These are phyloP conservation scores for Tetramorium parvispinum DNA, from an alignment of 1,140 invertebrate species.

Conservation along the genomic window DNA sequence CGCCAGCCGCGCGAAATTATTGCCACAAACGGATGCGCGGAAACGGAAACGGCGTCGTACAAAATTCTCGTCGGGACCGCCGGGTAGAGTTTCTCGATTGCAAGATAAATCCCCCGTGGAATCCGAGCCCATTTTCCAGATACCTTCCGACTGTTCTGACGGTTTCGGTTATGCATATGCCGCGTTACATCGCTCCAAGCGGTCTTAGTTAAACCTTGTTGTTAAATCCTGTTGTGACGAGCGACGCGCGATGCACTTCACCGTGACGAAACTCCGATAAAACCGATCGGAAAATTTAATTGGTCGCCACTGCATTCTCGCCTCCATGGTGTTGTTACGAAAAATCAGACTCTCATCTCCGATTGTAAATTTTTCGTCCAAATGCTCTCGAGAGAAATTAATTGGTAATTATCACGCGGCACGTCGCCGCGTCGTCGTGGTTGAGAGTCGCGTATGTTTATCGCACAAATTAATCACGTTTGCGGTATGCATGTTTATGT, in stretches of 20 bases:
- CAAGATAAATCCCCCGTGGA: not conserved
- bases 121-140: not conserved
- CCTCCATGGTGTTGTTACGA: not conserved
- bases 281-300: conserved; percentile 56
- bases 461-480: conserved; percentile 43
- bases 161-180: not conserved
- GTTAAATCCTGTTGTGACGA: conserved; percentile 10
- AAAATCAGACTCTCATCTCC: not conserved
- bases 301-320: conserved; percentile 18
- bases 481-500: conserved; percentile 26
- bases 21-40: not conserved
- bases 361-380: conserved; percentile 30
- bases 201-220: conserved; percentile 32
- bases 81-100: not conserved
- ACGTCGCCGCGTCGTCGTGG: conserved; percentile 27
- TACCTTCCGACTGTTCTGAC: not conserved
- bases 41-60: not conserved
- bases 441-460: conserved; percentile 21
- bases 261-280: conserved; percentile 40
- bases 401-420: conserved; percentile 52
- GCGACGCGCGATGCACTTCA: not conserved
- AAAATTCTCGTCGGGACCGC: not conserved
- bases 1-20: not conserved
- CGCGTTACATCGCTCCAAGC: not conserved
- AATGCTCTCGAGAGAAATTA: conserved; percentile 36